A percentile compares a stretch with the other conserved stretches of the same genome.
Conservation (phyloP, 2,797 vertebrate species). For the Hydrolagus colliei region DNA sequence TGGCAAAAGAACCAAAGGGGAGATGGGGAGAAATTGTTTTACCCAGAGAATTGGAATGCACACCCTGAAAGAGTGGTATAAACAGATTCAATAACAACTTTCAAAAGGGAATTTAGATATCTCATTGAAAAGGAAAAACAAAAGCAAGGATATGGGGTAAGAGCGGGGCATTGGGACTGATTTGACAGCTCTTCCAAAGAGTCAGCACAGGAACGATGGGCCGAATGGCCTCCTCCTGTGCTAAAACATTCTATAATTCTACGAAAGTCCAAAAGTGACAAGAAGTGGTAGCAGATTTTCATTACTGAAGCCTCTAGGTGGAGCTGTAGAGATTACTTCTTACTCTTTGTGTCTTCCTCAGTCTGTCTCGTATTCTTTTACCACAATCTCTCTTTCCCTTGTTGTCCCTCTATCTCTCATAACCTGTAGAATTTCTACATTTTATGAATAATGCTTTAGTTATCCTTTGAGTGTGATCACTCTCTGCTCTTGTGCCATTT, state of each 20-base stretch:
- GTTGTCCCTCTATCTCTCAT: neutral
- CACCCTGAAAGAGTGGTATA: no score
- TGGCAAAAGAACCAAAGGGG: no score
- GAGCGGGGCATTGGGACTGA: neutral
- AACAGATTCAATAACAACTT: no score
- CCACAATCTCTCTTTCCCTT: neutral
- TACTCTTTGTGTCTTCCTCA: conserved; percentile 23
- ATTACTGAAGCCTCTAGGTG: conserved; percentile 58
- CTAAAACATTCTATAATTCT: no score
- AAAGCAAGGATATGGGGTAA: neutral
- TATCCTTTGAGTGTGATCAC: neutral
- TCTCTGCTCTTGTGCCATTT: no score
- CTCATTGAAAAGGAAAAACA: neutral
- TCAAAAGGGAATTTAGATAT: no score
- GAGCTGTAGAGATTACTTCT: conserved; percentile 65
- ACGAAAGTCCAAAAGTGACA: neutral
- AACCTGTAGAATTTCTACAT: neutral
- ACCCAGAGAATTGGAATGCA: no score
- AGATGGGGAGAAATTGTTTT: no score
- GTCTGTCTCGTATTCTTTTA: neutral
- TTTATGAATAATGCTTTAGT: neutral
- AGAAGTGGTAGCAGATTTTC: conserved; percentile 18
- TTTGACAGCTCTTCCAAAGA: neutral
- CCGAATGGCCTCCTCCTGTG: no score
- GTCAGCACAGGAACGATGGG: neutral